These are phyloP conservation scores for Diplolepis rosae DNA, from an alignment of 2,888 invertebrate genomes.

Conservation along the genomic window DNA sequence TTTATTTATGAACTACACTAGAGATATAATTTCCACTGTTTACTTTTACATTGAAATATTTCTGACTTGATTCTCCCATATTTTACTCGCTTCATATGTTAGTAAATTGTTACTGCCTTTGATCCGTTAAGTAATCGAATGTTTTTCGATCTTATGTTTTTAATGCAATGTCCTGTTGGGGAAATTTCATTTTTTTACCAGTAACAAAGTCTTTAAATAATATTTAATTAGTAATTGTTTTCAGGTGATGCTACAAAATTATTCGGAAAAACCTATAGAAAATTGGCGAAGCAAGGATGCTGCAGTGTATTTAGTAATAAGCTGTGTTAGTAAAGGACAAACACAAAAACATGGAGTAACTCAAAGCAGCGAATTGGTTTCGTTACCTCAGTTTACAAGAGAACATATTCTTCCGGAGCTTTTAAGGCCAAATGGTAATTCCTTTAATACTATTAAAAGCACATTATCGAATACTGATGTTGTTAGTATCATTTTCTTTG, in stretches of 20 bases:
- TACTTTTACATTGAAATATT: no score
- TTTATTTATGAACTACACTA: no score
- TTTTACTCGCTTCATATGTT: no score
- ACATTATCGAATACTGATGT: neutral
- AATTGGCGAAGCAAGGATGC: slow-evolving; percentile 98
- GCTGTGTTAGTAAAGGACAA: slow-evolving; percentile 91
- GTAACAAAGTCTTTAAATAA: no score
- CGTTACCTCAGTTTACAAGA: slow-evolving; percentile 91
- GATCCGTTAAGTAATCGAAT: no score
- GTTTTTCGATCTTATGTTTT: no score
- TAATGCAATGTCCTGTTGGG: no score
- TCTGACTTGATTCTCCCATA: no score
- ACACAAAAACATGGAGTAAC: slow-evolving; percentile 95
- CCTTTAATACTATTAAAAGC: neutral
- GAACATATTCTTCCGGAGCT: slow-evolving; percentile 92
- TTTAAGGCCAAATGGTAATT: slow-evolving; percentile 80
- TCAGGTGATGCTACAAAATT: slow-evolving; percentile 85
- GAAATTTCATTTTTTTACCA: no score
- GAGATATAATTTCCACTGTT: no score
- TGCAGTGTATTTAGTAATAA: slow-evolving; percentile 96
- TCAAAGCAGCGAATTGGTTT: slow-evolving; percentile 91
- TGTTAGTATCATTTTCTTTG: no score
- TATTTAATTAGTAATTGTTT: slow-evolving; percentile 18
- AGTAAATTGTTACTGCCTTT: no score
- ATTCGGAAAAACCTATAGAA: slow-evolving; percentile 81